Evolutionary conservation across 2,113 vertebrate genomes (phyloP).

Genomic region (Epinephelus cyanopodus): DNA sequence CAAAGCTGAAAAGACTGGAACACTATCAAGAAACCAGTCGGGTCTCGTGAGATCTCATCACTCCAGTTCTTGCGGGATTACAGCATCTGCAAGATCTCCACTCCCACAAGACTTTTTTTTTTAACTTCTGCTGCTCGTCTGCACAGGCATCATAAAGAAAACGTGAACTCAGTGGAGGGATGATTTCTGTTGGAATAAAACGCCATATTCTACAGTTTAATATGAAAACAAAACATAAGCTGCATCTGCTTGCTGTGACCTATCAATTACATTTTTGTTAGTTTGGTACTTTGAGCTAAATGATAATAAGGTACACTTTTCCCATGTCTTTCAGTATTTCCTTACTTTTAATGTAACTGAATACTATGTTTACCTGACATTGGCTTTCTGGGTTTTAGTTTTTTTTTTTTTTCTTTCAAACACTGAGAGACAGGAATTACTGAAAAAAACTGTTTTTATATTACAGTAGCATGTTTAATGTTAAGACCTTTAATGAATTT

Average conservation of each 20-base stretch:
- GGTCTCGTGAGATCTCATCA: slow-evolving; percentile 39
- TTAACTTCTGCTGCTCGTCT: slow-evolving; percentile 34
- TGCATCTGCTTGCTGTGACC: slow-evolving; percentile 65
- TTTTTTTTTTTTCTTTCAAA: slow-evolving; percentile 35
- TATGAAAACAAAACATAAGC: slow-evolving; percentile 44
- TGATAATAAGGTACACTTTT: slow-evolving; percentile 14
- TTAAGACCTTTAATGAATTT: slow-evolving; percentile 19
- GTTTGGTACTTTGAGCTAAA: slow-evolving; percentile 45
- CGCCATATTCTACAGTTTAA: slow-evolving; percentile 56
- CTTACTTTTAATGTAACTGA: slow-evolving; percentile 33
- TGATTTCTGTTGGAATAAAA: slow-evolving; percentile 59
- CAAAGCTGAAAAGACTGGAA: slow-evolving; percentile 27
- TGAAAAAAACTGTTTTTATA: slow-evolving; percentile 30
- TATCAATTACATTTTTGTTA: slow-evolving; percentile 38
- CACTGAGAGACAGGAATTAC: slow-evolving; percentile 10
- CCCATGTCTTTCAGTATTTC: slow-evolving; percentile 45
- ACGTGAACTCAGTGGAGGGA: background rate
- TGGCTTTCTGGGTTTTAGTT: slow-evolving; percentile 30
- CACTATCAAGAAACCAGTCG: background rate
- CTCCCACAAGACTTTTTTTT: background rate
- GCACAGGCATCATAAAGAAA: slow-evolving; percentile 13
- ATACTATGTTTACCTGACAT: slow-evolving; percentile 39
- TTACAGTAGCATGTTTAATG: slow-evolving; percentile 50
- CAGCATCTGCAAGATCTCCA: slow-evolving; percentile 28
- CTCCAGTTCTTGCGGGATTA: slow-evolving; percentile 27